Percentiles rank a stretch among this genome's conserved stretches.
phyloP scores from a whole-genome alignment of 2,113 vertebrate species.

The Chloebia gouldiae region DNA sequence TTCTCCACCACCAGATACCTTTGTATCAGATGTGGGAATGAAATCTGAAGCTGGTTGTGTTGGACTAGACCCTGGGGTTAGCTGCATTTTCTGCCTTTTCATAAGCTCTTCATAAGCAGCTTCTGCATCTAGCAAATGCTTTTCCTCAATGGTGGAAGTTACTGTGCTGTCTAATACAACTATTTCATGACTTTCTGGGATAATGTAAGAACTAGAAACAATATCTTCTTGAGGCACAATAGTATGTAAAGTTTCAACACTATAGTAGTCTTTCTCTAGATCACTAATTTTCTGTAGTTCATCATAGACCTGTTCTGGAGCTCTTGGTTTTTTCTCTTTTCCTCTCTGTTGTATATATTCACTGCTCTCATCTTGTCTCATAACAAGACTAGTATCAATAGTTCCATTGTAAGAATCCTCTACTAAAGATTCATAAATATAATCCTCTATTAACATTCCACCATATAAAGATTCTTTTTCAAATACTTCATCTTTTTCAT shows the following conservation, averaged over 20 bases:
- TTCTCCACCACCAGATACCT: conserved; percentile 56
- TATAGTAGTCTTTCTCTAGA: conserved; percentile 82
- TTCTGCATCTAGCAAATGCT: conserved; percentile 74
- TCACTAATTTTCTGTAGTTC: conserved; percentile 84
- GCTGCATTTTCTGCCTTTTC: conserved; percentile 81
- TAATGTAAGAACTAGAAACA: conserved; percentile 71
- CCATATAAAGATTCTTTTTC: conserved; percentile 95
- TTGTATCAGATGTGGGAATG: conserved; percentile 56
- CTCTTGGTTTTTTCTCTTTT: conserved; percentile 79
- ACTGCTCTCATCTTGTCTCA: conserved; percentile 71
- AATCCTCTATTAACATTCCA: conserved; percentile 97
- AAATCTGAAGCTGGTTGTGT: conserved; percentile 74
- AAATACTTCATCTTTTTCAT: conserved; percentile 83
- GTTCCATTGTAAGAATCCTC: conserved; percentile 82
- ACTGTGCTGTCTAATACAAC: conserved; percentile 78
- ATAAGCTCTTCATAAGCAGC: conserved; percentile 79
- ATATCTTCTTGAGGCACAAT: conserved; percentile 78
- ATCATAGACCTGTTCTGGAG: conserved; percentile 86
- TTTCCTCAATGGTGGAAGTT: conserved; percentile 70
- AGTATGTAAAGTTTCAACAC: conserved; percentile 78
- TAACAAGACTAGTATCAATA: conserved; percentile 63
- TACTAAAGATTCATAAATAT: conserved; percentile 94
- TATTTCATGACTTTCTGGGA: conserved; percentile 85
- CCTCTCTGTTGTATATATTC: conserved; percentile 71
- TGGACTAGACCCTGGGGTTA: conserved; percentile 87